Base-by-base conservation (phyloP, 2,797 vertebrate genomes). In the Gallinago nigripennis region DNA sequence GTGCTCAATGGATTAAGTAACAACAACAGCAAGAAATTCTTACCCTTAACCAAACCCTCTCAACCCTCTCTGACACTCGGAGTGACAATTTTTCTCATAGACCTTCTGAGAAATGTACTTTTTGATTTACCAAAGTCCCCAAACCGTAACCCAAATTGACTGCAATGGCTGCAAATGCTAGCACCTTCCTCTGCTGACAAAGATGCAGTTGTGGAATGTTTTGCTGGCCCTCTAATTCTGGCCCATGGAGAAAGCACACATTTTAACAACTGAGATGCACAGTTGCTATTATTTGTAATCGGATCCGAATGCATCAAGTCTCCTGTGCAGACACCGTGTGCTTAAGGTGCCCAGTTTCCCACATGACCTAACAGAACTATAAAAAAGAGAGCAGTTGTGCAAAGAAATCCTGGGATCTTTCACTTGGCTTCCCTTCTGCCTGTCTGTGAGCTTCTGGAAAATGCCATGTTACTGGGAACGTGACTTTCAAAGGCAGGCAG, bases 301-400 rank as follows among this genome's bases (percentile, higher is more conserved):
- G 8, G 82, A 95, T 85, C 82, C 86, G 68, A 94, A 68, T 45
- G 54, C 16, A 3, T 82, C 75, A 95, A 83, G 79, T 63, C 79
- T 85, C 19, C 37, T 21, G 25, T 63, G n/a, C 71, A 73, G 66
- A 91, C 96, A 72, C 68, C 39, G 41, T 43, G 15, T 8, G 76
- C 88, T 96, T 95, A 77, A 72, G 77, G n/a, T 65, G 61, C 60
- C 35, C 41, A 21, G 11, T 92, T 95, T 97, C 91, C 80, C 78
- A 81, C 9, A 4, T 77, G 78, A 91, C 65, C 56, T 54, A 80
- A 43, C 13, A 12, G 31, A 79, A 45, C 39, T 78, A 82, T 71
- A 64, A 82, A 88, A 71, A 71, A 51, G 28, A 75, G 77, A 94
- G 41, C 50, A 86, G 64, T 8, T 39, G 43, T 12, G n/a, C 68